Percentiles rank a stretch among this genome's conserved stretches.
Evolutionary conservation across 2,888 invertebrate genomes (phyloP).

Genomic region (Pollenia labialis): DNA sequence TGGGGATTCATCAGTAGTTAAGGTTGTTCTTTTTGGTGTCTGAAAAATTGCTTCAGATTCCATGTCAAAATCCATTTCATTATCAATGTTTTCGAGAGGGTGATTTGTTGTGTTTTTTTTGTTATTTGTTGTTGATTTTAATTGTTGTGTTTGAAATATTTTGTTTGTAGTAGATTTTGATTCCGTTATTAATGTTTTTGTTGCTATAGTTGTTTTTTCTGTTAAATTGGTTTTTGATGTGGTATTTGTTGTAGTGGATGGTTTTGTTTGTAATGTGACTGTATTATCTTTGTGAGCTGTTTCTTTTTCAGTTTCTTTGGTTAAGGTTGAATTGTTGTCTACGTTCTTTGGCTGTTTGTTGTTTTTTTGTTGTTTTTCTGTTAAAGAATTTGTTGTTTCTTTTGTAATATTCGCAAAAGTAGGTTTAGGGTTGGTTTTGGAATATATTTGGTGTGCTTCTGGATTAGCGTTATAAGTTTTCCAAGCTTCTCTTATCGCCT

Average conservation of each 20-base stretch:
- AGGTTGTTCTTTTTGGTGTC: conserved; percentile 19
- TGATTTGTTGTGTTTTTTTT: no score
- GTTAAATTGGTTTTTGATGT: no score
- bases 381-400: neutral
- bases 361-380: conserved; percentile 1
- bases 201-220: no score
- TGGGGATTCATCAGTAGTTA: neutral
- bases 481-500: conserved; percentile 19
- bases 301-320: neutral
- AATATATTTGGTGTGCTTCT: neutral
- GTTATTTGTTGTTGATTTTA: no score
- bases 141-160: neutral
- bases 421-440: conserved; percentile 10
- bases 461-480: conserved; percentile 26
- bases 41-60: neutral
- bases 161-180: neutral
- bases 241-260: no score
- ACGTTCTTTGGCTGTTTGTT: neutral
- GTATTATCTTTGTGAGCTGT: neutral
- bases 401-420: conserved; percentile 4
- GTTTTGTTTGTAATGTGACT: no score
- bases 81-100: no score
- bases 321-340: no score
- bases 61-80: neutral
- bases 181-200: no score